Base-by-base conservation (phyloP, 2,113 vertebrate genomes). In the Aix galericulata region DNA sequence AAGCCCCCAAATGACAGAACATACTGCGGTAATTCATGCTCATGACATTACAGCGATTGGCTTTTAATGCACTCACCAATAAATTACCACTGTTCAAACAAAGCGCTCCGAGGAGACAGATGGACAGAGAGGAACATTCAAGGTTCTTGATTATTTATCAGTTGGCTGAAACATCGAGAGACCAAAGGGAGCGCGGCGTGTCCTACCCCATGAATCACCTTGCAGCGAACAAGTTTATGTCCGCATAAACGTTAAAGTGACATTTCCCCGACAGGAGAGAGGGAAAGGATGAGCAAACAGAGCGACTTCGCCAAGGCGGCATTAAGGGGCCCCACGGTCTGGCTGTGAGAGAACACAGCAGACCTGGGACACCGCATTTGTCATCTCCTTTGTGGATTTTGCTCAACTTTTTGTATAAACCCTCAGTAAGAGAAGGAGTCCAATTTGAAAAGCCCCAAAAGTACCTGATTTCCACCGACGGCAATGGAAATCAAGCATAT, bases 81-180 rank as follows among this genome's bases (percentile, higher is more conserved):
- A 91, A 96, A 94, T 94, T 88, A 84, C 62, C 44, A 16, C 1
- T 2, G 80, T 69, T 85, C 87, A 91, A 87, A 90, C 85, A 94
- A 91, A 93, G 82, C 12, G 0, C 55, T 87, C 78, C 2, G 60
- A 94, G 78, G 74, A 93, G 91, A 91, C 42, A 92, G 94, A 95
- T 73, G 64, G 80, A 82, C 80, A 72, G 76, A 95, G 87, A 88
- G 44, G 91, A 94, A 71, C 46, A 53, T 27, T 93, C 89, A 92
- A 91, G 86, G 91, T 89, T 95, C 86, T 74, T 69, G 83, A 76
- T 91, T 92, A 93, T 96, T 97, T 95, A 94, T 94, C 89, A 92
- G 75, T 56, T 80, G 78, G 91, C 56, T 89, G 77, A 91, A 86
- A 80, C 23, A 36, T 60, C 69, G 5, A 0, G 76, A 86, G 71